These are phyloP conservation scores for Ceyx cyanopectus DNA, from an alignment of 2,113 vertebrate species.

Conservation along the genomic window DNA sequence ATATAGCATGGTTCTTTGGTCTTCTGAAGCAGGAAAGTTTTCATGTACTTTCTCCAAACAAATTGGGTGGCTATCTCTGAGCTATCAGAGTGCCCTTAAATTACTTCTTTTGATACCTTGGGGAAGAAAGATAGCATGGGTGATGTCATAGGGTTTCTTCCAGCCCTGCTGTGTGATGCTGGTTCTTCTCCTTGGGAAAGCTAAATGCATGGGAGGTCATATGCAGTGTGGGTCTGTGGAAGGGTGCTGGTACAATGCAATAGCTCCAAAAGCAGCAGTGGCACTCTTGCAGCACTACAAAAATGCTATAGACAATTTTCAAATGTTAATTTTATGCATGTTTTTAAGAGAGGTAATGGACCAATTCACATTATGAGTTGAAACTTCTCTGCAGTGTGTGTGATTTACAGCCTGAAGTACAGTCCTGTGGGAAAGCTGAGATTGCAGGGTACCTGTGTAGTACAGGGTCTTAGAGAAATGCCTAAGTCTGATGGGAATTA, in stretches of 20 bases:
- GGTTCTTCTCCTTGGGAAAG: not conserved
- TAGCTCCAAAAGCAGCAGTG: not conserved
- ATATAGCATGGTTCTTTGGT: not conserved
- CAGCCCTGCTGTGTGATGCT: not conserved
- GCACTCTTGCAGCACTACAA: not conserved
- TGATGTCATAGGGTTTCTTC: conserved; percentile 47
- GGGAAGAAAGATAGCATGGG: conserved; percentile 1
- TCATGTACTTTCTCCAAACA: conserved; percentile 40
- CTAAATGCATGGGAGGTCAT: not conserved
- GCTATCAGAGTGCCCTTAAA: conserved; percentile 43
- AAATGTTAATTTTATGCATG: not conserved
- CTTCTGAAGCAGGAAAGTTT: conserved; percentile 30
- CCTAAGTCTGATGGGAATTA: not conserved
- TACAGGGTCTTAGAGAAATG: not conserved
- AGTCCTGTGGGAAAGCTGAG: not conserved
- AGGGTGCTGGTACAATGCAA: not conserved
- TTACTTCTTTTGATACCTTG: conserved; percentile 53
- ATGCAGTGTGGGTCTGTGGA: not conserved
- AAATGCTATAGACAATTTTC: not conserved
- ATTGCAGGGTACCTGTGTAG: not conserved
- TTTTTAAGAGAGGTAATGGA: not conserved
- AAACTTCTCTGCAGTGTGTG: not conserved
- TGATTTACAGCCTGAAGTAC: not conserved
- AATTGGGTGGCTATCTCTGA: conserved; percentile 68
- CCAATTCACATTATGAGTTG: not conserved